phyloP scores from a whole-genome alignment of 2,113 vertebrate genomes.

The Myotis davidii region DNA sequence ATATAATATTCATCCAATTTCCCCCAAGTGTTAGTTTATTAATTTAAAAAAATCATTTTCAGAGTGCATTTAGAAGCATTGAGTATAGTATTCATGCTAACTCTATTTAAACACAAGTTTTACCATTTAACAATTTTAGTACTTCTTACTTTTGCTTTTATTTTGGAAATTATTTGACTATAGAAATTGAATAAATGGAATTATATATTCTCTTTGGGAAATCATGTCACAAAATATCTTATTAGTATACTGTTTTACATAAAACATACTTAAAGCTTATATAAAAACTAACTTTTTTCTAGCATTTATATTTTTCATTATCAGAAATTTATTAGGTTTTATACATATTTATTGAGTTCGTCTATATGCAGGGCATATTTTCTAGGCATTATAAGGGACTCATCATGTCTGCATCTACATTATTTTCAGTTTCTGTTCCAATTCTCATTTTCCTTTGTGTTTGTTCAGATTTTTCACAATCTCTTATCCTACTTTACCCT shows the following conservation, averaged over 20 bases:
- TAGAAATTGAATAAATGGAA: constrained; percentile 76
- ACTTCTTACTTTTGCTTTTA: constrained; percentile 54
- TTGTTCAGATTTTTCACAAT: not conserved
- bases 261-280: constrained; percentile 32
- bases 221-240: constrained; percentile 75
- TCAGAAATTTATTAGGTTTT: not conserved
- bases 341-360: not conserved
- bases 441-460: not conserved
- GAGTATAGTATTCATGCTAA: not conserved
- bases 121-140: not conserved
- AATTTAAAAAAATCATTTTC: constrained; percentile 45
- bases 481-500: not conserved
- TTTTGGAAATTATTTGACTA: constrained; percentile 53
- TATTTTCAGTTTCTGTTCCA: not conserved
- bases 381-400: not conserved
- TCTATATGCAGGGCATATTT: not conserved
- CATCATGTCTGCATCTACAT: not conserved
- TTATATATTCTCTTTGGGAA: constrained; percentile 76
- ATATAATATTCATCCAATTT: not conserved
- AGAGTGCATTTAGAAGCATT: constrained; percentile 3
- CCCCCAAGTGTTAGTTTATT: not conserved
- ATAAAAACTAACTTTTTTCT: constrained; percentile 20
- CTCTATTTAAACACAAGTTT: not conserved
- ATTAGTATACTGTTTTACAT: constrained; percentile 57
- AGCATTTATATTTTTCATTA: not conserved